Conservation (phyloP, 2,113 vertebrate species). For the Rhizomys pruinosus region DNA sequence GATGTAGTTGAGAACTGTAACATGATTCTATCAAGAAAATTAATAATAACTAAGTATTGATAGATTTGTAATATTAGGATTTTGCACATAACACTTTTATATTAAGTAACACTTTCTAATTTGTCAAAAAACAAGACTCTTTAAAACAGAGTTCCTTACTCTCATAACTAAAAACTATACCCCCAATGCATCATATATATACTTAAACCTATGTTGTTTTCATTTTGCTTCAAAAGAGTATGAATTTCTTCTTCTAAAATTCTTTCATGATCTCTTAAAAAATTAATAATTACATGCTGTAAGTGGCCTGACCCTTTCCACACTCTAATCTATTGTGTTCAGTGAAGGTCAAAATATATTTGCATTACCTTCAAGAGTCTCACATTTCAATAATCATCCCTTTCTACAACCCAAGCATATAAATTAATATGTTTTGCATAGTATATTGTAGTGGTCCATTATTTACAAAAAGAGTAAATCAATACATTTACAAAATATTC, state of each 20-base stretch:
- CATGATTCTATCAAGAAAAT: not conserved
- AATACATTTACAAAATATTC: not conserved
- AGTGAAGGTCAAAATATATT: not conserved
- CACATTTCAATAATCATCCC: not conserved
- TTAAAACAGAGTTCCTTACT: not conserved
- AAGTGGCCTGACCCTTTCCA: not conserved
- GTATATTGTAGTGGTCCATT: not conserved
- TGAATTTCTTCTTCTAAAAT: not conserved
- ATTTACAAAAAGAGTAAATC: not conserved
- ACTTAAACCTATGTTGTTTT: not conserved
- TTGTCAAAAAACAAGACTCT: not conserved
- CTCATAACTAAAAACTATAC: not conserved
- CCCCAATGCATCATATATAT: not conserved
- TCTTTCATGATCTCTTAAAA: not conserved
- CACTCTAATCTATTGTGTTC: not conserved
- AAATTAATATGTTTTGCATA: not conserved
- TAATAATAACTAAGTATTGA: not conserved
- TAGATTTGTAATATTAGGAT: not conserved
- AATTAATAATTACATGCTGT: not conserved
- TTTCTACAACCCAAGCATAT: not conserved
- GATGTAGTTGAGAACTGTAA: not conserved
- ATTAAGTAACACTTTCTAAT: not conserved
- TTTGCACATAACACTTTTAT: not conserved
- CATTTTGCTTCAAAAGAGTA: not conserved
- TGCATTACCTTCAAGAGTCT: not conserved